These are phyloP conservation scores for Acanthisitta chloris DNA, from an alignment of 2,113 vertebrate genomes.

Conservation along the genomic window DNA sequence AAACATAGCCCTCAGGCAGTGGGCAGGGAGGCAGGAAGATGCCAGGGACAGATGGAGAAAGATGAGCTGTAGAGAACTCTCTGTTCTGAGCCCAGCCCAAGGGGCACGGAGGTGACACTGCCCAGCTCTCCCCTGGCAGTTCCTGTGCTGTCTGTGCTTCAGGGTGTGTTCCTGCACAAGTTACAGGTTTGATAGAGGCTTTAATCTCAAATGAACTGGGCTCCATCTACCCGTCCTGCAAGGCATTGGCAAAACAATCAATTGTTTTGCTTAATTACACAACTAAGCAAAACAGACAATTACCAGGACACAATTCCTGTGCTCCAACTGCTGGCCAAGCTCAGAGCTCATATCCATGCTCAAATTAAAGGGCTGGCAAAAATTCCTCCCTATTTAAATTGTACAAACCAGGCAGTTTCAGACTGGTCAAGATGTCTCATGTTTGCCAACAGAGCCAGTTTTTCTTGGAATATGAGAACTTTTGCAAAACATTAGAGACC, in stretches of 20 bases:
- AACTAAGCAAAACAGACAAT: background rate
- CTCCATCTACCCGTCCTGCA: background rate
- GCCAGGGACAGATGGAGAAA: background rate
- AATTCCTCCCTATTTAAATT: background rate
- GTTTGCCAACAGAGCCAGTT: background rate
- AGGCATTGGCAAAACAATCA: background rate
- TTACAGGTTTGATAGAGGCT: background rate
- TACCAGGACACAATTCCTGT: background rate
- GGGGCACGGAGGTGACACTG: fast-evolving
- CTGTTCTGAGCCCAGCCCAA: fast-evolving
- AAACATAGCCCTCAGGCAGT: background rate
- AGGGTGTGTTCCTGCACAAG: background rate
- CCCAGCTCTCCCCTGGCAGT: background rate
- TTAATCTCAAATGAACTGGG: background rate
- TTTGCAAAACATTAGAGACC: background rate
- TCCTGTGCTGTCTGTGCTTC: background rate
- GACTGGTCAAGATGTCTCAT: background rate
- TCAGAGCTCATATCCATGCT: background rate
- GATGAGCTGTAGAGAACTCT: background rate
- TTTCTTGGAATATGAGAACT: background rate
- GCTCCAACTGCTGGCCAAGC: background rate
- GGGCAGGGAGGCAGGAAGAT: background rate
- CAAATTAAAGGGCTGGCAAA: background rate
- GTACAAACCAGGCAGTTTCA: background rate
- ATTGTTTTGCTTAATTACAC: background rate